Base-by-base conservation (phyloP, 2,113 vertebrate species). In the Callipepla squamata region DNA sequence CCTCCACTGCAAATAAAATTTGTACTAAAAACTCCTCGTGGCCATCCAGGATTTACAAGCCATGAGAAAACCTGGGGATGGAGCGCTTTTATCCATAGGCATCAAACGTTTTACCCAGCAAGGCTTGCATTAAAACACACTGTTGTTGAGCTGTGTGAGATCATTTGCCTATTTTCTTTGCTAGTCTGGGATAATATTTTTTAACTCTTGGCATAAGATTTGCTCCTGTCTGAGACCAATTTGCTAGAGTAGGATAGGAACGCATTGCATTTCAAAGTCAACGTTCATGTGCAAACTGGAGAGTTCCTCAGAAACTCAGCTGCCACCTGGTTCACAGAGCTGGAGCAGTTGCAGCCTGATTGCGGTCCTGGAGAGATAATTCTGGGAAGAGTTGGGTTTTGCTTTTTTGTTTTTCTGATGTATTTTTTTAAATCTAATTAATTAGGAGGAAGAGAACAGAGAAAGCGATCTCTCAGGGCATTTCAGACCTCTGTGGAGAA, bases 381-480 rank as follows among this genome's bases (percentile, higher is more conserved):
- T 69, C 50, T 72, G 19, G 55, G 32, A 91, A 88, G 28, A 48
- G 38, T 61, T 85, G 45, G 15, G 63, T n/a, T 62, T 74, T 70
- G 7, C 19, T 17, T 22, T 44, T 67, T 76, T 85, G 0, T 9
- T 51, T 78, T 70, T 72, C 36, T 62, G 61, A 3, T 21, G 8
- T 2, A 10, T 18, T 34, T 23, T 13, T 74, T 73, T 26, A 7
- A 67, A 87, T 75, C 76, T 94, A 87, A 95, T 94, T 94, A 87
- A 87, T 63, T 63, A 34, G 12, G 32, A 85, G 32, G 38, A 87
- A 85, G 45, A 90, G 76, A 92, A 86, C 18, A 65, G 70, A 83
- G 80, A 74, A 89, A 30, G 53, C 62, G 47, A 36, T 90, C 87
- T 96, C 80, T 80, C 42, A 61, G 85, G 77, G 61, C 32, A 13